These are phyloP conservation scores for Acanthosepion esculentum DNA, from an alignment of 2,888 invertebrate genomes.

Conservation along the genomic window DNA sequence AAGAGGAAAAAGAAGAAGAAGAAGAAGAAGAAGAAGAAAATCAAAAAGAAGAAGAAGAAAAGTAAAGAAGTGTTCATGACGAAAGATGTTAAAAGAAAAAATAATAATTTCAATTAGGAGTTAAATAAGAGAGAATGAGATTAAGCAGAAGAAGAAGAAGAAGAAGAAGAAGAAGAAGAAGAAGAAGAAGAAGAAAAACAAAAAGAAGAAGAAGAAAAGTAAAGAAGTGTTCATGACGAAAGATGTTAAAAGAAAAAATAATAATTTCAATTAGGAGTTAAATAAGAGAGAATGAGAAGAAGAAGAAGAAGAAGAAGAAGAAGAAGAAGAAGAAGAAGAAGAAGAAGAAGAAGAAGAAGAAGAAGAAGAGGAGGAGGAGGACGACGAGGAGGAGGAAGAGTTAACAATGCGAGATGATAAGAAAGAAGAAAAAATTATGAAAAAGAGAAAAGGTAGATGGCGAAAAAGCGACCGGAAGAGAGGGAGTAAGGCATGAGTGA, in stretches of 20 bases:
- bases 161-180: neutral
- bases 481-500: too few species aligned
- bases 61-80: neutral
- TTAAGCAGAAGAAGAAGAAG: too few species aligned
- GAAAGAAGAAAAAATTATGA: neutral
- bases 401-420: too few species aligned
- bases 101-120: neutral
- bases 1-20: too few species aligned
- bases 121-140: neutral
- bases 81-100: neutral
- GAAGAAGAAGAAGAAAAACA: neutral
- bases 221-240: neutral
- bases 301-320: neutral
- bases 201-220: fast-evolving
- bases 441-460: neutral
- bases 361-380: too few species aligned
- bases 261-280: neutral
- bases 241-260: neutral
- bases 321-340: too few species aligned
- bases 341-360: too few species aligned
- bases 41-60: fast-evolving
- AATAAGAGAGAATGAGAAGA: neutral
- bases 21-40: neutral
- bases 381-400: too few species aligned
- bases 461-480: too few species aligned